phyloP scores from a whole-genome alignment of 2,113 vertebrate genomes.

The Aix galericulata region DNA sequence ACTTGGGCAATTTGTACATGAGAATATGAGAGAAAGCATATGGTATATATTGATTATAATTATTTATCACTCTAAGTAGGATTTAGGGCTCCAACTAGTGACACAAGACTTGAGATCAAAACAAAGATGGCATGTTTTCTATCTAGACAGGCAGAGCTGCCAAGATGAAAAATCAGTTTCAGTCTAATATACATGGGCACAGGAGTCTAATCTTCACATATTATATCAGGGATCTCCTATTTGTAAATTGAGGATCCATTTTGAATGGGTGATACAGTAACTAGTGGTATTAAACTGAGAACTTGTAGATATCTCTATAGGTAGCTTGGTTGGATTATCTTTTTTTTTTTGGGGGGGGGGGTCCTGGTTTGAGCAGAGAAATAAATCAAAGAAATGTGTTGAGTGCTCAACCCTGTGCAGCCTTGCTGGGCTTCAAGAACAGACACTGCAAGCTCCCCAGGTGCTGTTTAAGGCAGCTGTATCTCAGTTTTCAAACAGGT shows the following conservation, averaged over 20 bases:
- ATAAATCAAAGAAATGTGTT: background rate
- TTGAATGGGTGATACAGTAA: background rate
- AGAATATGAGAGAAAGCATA: conserved; percentile 29
- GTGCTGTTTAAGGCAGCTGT: background rate
- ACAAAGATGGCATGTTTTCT: background rate
- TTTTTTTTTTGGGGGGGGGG: background rate
- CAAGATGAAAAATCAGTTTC: background rate
- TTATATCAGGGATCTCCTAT: background rate
- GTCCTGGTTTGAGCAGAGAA: background rate
- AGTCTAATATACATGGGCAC: background rate
- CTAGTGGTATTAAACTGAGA: background rate
- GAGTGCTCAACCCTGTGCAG: background rate
- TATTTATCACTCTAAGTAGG: conserved; percentile 50
- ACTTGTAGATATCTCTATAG: background rate
- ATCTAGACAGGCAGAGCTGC: background rate
- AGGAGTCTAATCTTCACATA: background rate
- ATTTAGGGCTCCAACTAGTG: conserved; percentile 19
- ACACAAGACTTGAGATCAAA: background rate
- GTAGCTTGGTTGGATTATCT: background rate
- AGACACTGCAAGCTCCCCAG: background rate
- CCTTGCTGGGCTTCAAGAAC: background rate
- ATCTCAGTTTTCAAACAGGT: background rate
- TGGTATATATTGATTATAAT: conserved; percentile 39
- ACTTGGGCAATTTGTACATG: conserved; percentile 53
- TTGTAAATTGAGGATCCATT: background rate